Evolutionary conservation across 2,797 vertebrate species (phyloP), one percentile per base, ranked within the genome.

Genomic region (Margarornis squamiger): DNA sequence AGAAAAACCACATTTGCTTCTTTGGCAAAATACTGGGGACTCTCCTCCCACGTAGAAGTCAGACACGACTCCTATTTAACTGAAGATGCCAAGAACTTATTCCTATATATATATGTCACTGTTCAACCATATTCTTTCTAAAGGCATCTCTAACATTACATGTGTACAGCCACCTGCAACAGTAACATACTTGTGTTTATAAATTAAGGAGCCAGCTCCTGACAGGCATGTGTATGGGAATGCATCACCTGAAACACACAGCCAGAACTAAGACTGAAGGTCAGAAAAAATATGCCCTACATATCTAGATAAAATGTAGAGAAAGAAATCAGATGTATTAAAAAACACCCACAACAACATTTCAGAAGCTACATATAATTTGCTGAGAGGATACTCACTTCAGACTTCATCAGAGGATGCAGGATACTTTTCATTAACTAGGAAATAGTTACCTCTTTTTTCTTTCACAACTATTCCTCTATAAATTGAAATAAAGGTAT

Each of bases 1-100:
- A 94, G 66, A 95, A 63, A 96, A 95, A 94, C 71, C 90, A 88
- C 83, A 93, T 95, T 88, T 95, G 80, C 57, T 86, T 65, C 77
- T 81, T 76, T 65, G 75, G 82, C 65, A 87, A 88, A 94, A 91
- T 0, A 0, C 0, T 73, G 88, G 88, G 70, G 93, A 95, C 92
- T 86, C 77, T 93, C 66, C 77, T 97, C 86, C 73, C 82, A 89
- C 13, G 0, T 1, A 76, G 61, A 87, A 91, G 36, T 84, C 76
- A 93, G 77, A 95, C 76, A 80, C 57, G 27, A 80, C 68, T 92
- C 52, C 39, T 67, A 36, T 54, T 95, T 90, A 68, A 55, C 34
- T 52, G 67, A 78, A 82, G 78, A 86, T 61, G 70, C 72, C 91
- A 94, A 94, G 77, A 93, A 61, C 4, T 1, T 57, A 34, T 65